Conservation (phyloP, 2,797 vertebrate genomes). For the Dicrostonyx torquatus region DNA sequence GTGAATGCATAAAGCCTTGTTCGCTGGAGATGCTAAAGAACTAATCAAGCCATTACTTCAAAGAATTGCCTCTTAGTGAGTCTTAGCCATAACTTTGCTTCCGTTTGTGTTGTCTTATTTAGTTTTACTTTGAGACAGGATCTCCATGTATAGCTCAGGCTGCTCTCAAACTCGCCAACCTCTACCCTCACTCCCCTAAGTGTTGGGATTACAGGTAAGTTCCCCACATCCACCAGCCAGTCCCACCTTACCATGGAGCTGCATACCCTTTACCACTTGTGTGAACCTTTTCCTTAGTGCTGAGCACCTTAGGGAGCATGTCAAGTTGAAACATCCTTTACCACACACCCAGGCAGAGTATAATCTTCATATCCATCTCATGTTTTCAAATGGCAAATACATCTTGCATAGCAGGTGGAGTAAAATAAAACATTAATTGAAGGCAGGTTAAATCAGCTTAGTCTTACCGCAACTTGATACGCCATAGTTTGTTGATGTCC, state of each 20-base stretch:
- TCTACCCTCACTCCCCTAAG: not conserved
- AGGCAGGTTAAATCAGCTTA: constrained; percentile 38
- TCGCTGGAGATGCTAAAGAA: not conserved
- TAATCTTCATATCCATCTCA: constrained; percentile 60
- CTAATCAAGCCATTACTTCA: not conserved
- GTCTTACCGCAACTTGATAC: not conserved
- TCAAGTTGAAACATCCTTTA: constrained; percentile 61
- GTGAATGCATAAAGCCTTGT: not conserved
- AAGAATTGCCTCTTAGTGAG: not conserved
- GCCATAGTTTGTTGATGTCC: not conserved
- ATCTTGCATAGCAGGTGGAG: not conserved
- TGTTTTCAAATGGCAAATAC: constrained; percentile 14
- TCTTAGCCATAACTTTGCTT: not conserved
- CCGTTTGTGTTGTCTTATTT: not conserved
- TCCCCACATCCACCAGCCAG: not conserved
- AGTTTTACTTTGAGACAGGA: not conserved
- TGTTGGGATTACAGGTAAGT: not conserved
- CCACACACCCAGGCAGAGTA: constrained; percentile 61
- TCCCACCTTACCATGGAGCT: not conserved
- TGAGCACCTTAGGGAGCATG: constrained; percentile 14
- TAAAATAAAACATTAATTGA: constrained; percentile 52
- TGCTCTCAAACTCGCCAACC: not conserved
- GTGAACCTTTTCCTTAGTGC: not conserved
- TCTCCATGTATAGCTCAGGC: not conserved
- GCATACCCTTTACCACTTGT: not conserved